phyloP scores from a whole-genome alignment of 1,140 invertebrate genomes.

The Harpegnathos saltator region DNA sequence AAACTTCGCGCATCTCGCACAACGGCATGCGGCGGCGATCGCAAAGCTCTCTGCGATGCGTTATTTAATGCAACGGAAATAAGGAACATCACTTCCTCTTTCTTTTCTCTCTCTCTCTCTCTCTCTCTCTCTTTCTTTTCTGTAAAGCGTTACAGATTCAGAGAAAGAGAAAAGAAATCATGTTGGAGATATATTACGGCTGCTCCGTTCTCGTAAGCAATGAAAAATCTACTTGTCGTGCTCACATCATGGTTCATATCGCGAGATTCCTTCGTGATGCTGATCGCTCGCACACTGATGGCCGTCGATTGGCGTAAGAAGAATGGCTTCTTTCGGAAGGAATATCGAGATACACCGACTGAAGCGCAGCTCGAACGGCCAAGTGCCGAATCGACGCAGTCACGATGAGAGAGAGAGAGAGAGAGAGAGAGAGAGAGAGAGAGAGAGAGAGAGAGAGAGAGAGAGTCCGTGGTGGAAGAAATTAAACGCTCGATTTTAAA shows the following conservation, averaged over 20 bases:
- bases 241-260: neutral
- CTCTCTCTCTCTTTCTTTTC: too few relatives aligned
- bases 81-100: too few relatives aligned
- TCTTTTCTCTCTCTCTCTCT: too few relatives aligned
- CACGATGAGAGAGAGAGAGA: conserved; percentile 1
- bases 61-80: conserved; percentile 6
- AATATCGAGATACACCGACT: neutral
- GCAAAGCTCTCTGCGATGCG: neutral
- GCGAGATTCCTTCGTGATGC: neutral
- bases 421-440: conserved; percentile 27
- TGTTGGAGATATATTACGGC: too few relatives aligned
- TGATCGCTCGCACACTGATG: too few relatives aligned
- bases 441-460: neutral
- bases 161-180: neutral
- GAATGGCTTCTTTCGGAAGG: conserved; percentile 3
- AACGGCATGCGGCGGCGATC: neutral
- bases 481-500: conserved; percentile 32
- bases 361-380: too few relatives aligned
- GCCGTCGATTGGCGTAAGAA: neutral
- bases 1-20: neutral
- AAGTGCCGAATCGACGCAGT: neutral
- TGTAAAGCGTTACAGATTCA: too few relatives aligned
- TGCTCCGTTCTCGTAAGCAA: neutral
- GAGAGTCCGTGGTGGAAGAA: conserved; percentile 30
- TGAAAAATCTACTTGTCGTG: neutral